phyloP scores from a whole-genome alignment of 2,797 vertebrate species.

The Enteromius thamalakanensis region DNA sequence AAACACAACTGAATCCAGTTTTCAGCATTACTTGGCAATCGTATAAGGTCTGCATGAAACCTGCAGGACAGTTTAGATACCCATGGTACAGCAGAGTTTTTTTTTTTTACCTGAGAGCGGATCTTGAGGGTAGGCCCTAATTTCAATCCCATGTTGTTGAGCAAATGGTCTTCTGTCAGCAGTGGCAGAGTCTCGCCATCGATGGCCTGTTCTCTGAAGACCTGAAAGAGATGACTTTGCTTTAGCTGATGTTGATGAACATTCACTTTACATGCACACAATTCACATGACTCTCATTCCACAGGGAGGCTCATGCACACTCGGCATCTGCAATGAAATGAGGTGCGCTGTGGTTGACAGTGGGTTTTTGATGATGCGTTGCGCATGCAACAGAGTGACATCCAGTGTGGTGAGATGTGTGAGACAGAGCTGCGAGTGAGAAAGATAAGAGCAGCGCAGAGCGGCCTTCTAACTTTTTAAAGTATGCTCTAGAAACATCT shows the following conservation, averaged over 20 bases:
- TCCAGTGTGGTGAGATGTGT: slow-evolving; percentile 49
- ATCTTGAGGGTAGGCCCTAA: slow-evolving; percentile 97
- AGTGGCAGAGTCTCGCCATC: slow-evolving; percentile 95
- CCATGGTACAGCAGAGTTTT: background rate
- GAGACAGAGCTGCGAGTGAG: slow-evolving; percentile 63
- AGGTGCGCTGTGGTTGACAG: slow-evolving; percentile 27
- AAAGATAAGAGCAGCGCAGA: slow-evolving; percentile 69
- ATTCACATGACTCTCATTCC: slow-evolving; percentile 8
- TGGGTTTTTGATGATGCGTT: slow-evolving; percentile 46
- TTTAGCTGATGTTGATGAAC: slow-evolving; percentile 43
- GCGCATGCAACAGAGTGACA: slow-evolving; percentile 46
- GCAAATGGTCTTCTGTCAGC: slow-evolving; percentile 94
- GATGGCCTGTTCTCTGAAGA: slow-evolving; percentile 96
- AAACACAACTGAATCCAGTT: background rate
- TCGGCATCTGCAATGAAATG: slow-evolving; percentile 46
- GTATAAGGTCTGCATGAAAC: background rate
- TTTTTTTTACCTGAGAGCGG: slow-evolving; percentile 86
- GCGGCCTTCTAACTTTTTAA: slow-evolving; percentile 60
- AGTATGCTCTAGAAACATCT: slow-evolving; percentile 42
- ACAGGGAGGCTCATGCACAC: slow-evolving; percentile 35
- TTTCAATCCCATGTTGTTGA: slow-evolving; percentile 96
- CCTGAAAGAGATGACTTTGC: slow-evolving; percentile 73
- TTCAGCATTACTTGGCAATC: background rate
- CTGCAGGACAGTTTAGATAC: background rate
- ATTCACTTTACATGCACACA: slow-evolving; percentile 30